Conservation (phyloP, 2,797 vertebrate genomes). For the Streptopelia turtur region DNA sequence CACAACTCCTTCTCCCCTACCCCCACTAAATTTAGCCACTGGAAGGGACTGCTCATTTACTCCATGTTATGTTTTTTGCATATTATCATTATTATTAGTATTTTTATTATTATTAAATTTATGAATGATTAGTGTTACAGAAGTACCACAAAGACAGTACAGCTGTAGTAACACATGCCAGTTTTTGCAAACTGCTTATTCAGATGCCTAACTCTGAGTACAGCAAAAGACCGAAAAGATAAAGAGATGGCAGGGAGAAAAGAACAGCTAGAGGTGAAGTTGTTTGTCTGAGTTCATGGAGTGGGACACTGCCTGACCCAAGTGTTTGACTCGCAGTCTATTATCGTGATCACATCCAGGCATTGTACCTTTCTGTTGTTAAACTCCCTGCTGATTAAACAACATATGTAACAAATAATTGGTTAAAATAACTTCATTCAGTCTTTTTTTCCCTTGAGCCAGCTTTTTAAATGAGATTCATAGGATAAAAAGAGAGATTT, state of each 20-base stretch:
- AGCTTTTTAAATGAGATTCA: not conserved
- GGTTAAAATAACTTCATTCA: not conserved
- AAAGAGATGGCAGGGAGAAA: not conserved
- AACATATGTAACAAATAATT: not conserved
- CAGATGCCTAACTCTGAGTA: not conserved
- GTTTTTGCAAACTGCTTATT: not conserved
- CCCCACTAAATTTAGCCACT: not conserved
- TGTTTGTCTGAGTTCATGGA: not conserved
- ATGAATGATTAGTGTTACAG: not conserved
- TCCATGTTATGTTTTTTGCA: not conserved
- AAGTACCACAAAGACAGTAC: not conserved
- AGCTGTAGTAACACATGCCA: not conserved
- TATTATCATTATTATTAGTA: not conserved
- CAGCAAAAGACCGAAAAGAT: not conserved
- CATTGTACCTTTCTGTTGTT: not conserved
- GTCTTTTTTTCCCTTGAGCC: not conserved
- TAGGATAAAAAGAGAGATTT: not conserved
- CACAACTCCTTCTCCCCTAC: not conserved
- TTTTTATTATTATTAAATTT: not conserved
- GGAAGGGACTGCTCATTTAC: not conserved
- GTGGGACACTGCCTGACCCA: not conserved
- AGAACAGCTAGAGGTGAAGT: not conserved
- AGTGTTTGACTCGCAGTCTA: not conserved
- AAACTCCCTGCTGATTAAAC: not conserved
- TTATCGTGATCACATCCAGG: not conserved